phyloP scores from a whole-genome alignment of 2,797 vertebrate genomes.

The Paramormyrops hopkinsi region DNA sequence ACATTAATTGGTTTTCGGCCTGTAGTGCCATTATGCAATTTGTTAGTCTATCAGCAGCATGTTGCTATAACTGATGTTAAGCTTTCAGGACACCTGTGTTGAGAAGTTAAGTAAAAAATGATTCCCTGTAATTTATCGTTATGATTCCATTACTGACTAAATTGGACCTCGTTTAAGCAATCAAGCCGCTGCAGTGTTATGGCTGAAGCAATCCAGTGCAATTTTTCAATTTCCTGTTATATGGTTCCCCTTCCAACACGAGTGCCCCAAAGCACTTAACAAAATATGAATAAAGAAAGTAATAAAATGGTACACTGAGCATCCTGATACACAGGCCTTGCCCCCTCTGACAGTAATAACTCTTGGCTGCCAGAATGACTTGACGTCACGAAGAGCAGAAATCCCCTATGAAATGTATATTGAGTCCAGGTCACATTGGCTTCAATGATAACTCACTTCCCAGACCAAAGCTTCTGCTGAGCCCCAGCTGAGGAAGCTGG shows the following conservation, averaged over 20 bases:
- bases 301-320: slow-evolving; percentile 2
- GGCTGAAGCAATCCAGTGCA: neutral
- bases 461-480: neutral
- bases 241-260: neutral
- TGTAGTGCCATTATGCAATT: neutral
- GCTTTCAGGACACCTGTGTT: neutral
- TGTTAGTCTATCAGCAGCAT: neutral
- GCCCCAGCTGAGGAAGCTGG: neutral
- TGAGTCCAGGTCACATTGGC: slow-evolving; percentile 6
- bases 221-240: slow-evolving; percentile 12
- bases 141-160: neutral
- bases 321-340: neutral
- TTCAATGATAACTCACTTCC: neutral
- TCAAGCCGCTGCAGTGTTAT: neutral
- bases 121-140: slow-evolving; percentile 6
- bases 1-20: neutral
- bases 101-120: slow-evolving; percentile 3
- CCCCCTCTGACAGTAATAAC: neutral
- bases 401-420: neutral
- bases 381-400: neutral
- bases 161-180: neutral
- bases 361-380: neutral
- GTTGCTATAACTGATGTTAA: neutral
- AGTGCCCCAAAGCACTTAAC: neutral
- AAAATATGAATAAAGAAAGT: slow-evolving; percentile 13